Base-by-base conservation (phyloP, 2,888 invertebrate species). In the Platycnemis pennipes region DNA sequence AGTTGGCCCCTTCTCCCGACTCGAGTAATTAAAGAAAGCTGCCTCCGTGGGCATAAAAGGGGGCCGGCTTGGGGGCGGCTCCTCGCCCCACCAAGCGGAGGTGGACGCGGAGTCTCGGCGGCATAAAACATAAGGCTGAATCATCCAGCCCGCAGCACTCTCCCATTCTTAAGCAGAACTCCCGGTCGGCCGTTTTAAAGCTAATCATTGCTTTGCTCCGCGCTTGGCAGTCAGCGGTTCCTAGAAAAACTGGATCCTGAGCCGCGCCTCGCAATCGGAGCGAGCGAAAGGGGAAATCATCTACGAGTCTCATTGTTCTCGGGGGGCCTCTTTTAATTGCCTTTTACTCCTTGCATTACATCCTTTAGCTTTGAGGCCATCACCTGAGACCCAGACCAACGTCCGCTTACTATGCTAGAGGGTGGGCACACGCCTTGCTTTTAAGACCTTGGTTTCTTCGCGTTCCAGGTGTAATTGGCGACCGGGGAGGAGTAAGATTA, bases 131-230 rank as follows among this genome's bases (percentile, higher is more conserved):
- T 77, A 77, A 77, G 77, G 77, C 77, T 77, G 77, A 77, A 77
- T 77, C 77, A 77, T 77, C 77, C 37, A 37, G 13, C 77, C 77
- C 77, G 77, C 37, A 77, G 77, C 77, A 11, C 31, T 37, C 77
- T 77, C n/a, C n/a, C 77, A 77, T 42, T 37, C 91, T 56, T 91
- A 91, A 91, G 63, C 91, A 63, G 53, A 56, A 63, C 91, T 91
- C 91, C 45, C 44, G n/a, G 31, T 89, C n/a, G 44, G 26, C n/a
- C 56, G 44, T 91, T 91, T 8, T 37, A 13, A n/a, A 56, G n/a
- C 63, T 91, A 69, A 91, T 63, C 56, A 91, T 63, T 91, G 91
- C 91, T 91, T 44, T 44, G 63, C 91, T 42, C 26, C 19, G 91
- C 42, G 44, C 46, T 87, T 87, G 45, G 87, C 87, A 87, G 87